Evolutionary conservation across 2,797 vertebrate genomes (phyloP), one percentile per base, ranked within the genome.

Genomic region (Sebastiscus tertius): DNA sequence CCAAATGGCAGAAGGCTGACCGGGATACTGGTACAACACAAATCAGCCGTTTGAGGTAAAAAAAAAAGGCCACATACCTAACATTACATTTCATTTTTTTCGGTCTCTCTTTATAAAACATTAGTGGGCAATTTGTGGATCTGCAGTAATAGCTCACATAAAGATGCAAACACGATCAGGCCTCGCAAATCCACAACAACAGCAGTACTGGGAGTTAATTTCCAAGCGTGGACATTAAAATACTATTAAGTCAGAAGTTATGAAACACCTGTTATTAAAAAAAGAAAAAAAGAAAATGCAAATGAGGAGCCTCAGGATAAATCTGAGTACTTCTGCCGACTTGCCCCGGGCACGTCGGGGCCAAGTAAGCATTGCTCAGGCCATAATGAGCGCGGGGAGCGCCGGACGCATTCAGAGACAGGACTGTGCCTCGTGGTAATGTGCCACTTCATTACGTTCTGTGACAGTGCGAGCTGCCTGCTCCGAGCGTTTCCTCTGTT

Each of bases 391-490:
- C 52, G 11, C 73, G 81, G 76, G 87, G 89, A 88, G 82, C 60
- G 60, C 74, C 1, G 61, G 82, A 72, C 34, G 36, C 86, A 84
- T 89, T 91, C 56, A 83, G 65, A 90, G 81, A 74, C 66, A 75
- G 85, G 63, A 79, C 85, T 74, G 85, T 55, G 90, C 92, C 91
- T 87, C 0, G 63, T 39, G 83, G 90, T 90, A 90, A 92, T 87
- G 89, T 83, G 88, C 88, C 85, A 91, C 81, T 93, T 93, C 90
- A 94, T 95, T 94, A 93, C 89, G 84, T 86, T 90, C 80, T 81
- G 87, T 82, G 83, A 92, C 92, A 86, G 89, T 24, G 82, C 39
- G 70, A 82, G 81, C 80, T 80, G 88, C 74, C 75, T 27, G 91
- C 93, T 88, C 69, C 68, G 14, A 87, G 92, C 89, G 77, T 80